Conservation (phyloP, 2,888 invertebrate genomes). For the Ophion obscuratus region DNA sequence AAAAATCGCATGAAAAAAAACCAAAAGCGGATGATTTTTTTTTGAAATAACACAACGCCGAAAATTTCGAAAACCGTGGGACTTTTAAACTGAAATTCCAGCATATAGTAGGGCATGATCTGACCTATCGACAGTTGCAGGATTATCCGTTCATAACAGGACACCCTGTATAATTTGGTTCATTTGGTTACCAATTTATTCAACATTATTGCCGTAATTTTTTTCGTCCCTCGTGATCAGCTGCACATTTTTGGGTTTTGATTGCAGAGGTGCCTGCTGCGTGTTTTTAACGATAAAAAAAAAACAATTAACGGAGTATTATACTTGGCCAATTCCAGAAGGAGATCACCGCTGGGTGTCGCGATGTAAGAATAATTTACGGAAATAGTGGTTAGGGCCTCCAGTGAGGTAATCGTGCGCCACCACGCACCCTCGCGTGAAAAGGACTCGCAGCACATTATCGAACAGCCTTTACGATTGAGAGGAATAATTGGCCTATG, state of each 20-base stretch:
- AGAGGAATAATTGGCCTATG: constrained; percentile 64
- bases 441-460: constrained; percentile 58
- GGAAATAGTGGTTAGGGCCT: constrained; percentile 72
- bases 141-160: no score
- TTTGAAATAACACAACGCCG: no score
- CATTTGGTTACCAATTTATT: neutral
- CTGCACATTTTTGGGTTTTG: neutral
- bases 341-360: constrained; percentile 73
- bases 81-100: no score
- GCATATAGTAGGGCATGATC: no score
- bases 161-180: neutral
- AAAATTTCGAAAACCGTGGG: no score
- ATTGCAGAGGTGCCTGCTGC: neutral
- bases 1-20: no score
- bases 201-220: neutral
- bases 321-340: constrained; percentile 72
- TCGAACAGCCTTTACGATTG: constrained; percentile 51
- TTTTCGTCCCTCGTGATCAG: neutral
- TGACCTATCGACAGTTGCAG: no score
- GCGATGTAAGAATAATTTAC: constrained; percentile 74
- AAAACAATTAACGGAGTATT: neutral
- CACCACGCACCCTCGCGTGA: constrained; percentile 70
- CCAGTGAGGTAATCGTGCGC: constrained; percentile 69
- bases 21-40: no score
- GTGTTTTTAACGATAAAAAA: neutral